Evolutionary conservation across 2,797 vertebrate species (phyloP).

Genomic region (Sphenopsis melanotis): DNA sequence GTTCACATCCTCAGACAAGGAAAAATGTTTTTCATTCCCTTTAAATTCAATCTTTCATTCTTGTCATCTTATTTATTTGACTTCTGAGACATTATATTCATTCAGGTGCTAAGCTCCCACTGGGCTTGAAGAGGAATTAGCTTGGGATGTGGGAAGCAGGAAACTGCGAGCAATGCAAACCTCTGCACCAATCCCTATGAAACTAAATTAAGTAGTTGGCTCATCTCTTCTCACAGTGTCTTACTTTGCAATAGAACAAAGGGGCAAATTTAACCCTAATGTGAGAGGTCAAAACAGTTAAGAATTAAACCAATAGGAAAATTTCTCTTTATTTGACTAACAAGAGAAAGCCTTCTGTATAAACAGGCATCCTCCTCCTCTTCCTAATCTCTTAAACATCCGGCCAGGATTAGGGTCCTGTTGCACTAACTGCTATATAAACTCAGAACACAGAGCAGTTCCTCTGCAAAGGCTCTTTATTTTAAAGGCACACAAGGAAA

Average conservation of each 20-base stretch:
- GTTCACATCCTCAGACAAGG: conserved; percentile 45
- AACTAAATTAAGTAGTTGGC: conserved; percentile 54
- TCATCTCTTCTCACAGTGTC: conserved; percentile 47
- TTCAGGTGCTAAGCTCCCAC: conserved; percentile 47
- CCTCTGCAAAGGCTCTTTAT: conserved; percentile 29
- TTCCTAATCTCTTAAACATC: conserved; percentile 62
- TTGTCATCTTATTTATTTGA: conserved; percentile 53
- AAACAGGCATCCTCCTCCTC: conserved; percentile 59
- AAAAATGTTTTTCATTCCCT: conserved; percentile 58
- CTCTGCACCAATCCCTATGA: conserved; percentile 17
- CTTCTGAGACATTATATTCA: conserved; percentile 31
- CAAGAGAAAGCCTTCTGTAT: conserved; percentile 59
- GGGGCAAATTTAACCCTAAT: conserved; percentile 55
- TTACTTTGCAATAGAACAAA: conserved; percentile 52
- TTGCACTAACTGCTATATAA: conserved; percentile 53
- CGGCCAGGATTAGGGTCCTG: conserved; percentile 52
- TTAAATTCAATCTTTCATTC: conserved; percentile 44
- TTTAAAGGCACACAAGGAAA: background rate
- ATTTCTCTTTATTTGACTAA: conserved; percentile 60
- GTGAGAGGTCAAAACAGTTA: conserved; percentile 59
- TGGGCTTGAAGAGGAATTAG: conserved; percentile 49
- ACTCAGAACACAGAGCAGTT: conserved; percentile 26
- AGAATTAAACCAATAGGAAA: conserved; percentile 60
- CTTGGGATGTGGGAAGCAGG: background rate
- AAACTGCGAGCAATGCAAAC: background rate